Percentiles rank a stretch among this genome's conserved stretches.
phyloP scores from a whole-genome alignment of 30 jellyfish, hydroid and myxozoan species.

The Turritopsis rubra region DNA sequence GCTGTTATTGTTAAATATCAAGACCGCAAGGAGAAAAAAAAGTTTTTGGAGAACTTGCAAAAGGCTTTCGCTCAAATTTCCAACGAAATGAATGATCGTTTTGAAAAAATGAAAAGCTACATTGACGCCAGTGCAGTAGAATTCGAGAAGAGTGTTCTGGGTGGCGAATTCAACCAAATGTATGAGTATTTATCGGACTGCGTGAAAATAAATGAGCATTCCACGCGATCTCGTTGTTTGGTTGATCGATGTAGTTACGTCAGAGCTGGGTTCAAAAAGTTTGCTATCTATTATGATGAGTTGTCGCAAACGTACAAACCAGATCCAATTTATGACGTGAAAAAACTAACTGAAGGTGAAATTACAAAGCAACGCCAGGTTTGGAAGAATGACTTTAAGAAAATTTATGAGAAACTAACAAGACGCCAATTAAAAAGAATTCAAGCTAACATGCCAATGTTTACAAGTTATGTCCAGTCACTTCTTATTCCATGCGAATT shows the following conservation, averaged over 20 bases:
- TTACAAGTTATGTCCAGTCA: not conserved
- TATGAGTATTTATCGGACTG: not conserved
- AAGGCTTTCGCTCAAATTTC: not conserved
- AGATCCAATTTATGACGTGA: too few relatives aligned
- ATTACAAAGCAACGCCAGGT: too few relatives aligned
- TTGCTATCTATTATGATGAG: conserved; percentile 4
- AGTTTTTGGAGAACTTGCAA: not conserved
- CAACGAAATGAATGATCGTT: not conserved
- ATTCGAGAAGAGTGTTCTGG: not conserved
- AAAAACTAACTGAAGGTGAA: too few relatives aligned
- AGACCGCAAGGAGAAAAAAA: not conserved
- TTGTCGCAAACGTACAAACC: not conserved
- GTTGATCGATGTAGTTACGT: not conserved
- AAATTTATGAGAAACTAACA: not conserved
- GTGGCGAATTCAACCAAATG: conserved; percentile 3
- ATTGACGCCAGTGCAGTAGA: not conserved
- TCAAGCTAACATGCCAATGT: not conserved
- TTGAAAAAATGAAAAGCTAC: not conserved
- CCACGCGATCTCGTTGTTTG: not conserved
- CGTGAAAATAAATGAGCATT: not conserved
- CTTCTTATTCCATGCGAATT: not conserved
- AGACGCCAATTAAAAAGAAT: not conserved
- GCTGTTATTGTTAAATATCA: not conserved
- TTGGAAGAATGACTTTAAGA: not conserved
- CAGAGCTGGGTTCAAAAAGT: not conserved